Evolutionary conservation across 2,888 invertebrate species (phyloP), one percentile per base, ranked within the genome.

Genomic region (Drosophila hawaiiensis): DNA sequence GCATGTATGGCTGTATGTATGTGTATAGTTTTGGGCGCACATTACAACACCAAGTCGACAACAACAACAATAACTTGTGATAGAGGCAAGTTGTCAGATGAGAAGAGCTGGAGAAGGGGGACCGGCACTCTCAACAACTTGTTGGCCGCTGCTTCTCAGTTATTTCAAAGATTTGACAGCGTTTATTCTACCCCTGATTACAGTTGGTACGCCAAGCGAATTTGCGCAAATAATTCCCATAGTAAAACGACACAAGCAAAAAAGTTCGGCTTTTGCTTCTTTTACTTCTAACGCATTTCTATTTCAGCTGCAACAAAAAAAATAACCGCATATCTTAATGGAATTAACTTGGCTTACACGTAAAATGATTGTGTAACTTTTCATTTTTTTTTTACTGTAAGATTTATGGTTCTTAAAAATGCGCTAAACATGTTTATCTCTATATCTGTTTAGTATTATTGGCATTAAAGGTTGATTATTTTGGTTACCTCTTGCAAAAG

Each of bases 181-280:
- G 49, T 59, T 60, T 65, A 76, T 76, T 71, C 56, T 53, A 53
- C 49, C 61, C 39, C 39, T 66, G 62, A 55, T 68, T 68, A 72
- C 59, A 70, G 78, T 39, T 66, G 73, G 56, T 78, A 77, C 68
- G 88, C 74, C 72, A 80, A 64, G 71, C 73, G 70, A 72, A 65
- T 73, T 78, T 70, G 47, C 61, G 66, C 74, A 74, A 88, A 83
- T 76, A 78, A 78, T 84, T 76, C 83, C 78, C 84, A 86, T 86
- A 86, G 69, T 79, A 70, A 81, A 83, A 84, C 73, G 75, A 75
- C 75, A 73, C 63, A 75, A 55, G 60, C 73, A 65, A 72, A 49
- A 72, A 65, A 63, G 55, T 64, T 39, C 10, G 29, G 12, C 12
- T 59, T 35, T 59, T 29, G 64, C 65, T 56, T 41, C 58, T 47